phyloP scores from a whole-genome alignment of 2,888 invertebrate genomes.

The Orchestes rusci region DNA sequence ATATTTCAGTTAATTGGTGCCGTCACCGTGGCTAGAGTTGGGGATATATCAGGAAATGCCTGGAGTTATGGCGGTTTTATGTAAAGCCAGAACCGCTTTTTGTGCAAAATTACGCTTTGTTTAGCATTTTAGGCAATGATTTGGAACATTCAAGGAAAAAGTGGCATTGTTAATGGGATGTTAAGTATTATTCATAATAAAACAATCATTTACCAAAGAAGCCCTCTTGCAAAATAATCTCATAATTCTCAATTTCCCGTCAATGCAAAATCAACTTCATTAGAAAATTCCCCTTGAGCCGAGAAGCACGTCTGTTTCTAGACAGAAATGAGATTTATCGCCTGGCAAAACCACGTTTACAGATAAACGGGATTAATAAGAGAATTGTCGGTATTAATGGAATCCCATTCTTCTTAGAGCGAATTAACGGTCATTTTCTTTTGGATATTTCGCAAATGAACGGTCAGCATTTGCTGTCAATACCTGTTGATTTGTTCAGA shows the following conservation, averaged over 20 bases:
- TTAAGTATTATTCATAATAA: no score
- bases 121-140: conserved; percentile 18
- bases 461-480: conserved; percentile 3
- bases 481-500: neutral
- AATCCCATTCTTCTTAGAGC: conserved; percentile 20
- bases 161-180: conserved; percentile 12
- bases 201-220: no score
- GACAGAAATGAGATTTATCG: conserved; percentile 16
- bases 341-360: conserved; percentile 22
- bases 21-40: conserved; percentile 33
- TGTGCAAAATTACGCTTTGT: conserved; percentile 35
- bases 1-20: conserved; percentile 43
- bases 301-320: conserved; percentile 4
- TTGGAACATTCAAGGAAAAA: conserved; percentile 13
- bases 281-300: conserved; percentile 6
- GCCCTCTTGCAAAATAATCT: no score
- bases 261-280: conserved; percentile 1
- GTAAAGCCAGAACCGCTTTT: conserved; percentile 34
- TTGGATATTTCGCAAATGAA: conserved; percentile 6
- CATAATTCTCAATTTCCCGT: no score
- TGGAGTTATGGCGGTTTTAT: conserved; percentile 39
- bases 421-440: conserved; percentile 12
- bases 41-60: conserved; percentile 37
- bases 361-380: conserved; percentile 30
- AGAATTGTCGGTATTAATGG: conserved; percentile 32